phyloP scores from a whole-genome alignment of 64 coral and sea anemone species.

The Catalaphyllia jardinei region DNA sequence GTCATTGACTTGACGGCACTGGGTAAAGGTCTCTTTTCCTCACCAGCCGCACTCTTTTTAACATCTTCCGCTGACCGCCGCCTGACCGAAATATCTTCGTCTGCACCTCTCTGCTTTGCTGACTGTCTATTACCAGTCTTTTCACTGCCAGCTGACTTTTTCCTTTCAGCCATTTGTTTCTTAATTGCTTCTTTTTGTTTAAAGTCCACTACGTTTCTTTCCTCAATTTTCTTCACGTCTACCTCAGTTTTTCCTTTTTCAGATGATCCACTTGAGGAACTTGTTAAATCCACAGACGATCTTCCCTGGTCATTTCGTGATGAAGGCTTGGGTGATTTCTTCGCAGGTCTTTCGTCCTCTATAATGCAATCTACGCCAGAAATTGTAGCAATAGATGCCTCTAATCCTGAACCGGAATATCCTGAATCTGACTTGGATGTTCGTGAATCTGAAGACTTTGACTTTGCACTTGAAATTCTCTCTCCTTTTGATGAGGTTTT shows the following conservation, averaged over 20 bases:
- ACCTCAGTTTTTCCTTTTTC: slow-evolving; percentile 74
- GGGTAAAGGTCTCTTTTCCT: slow-evolving; percentile 39
- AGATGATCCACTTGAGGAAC: slow-evolving; percentile 66
- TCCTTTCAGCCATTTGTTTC: slow-evolving; percentile 73
- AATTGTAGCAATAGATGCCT: slow-evolving; percentile 73
- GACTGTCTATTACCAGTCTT: slow-evolving; percentile 13
- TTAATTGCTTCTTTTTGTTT: slow-evolving; percentile 56
- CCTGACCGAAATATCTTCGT: not conserved
- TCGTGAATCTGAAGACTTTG: slow-evolving; percentile 9
- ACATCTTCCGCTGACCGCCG: slow-evolving; percentile 13
- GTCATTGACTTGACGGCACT: not conserved
- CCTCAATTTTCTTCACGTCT: slow-evolving; percentile 16
- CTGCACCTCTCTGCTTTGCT: slow-evolving; percentile 13
- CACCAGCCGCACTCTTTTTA: not conserved
- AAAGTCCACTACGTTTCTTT: slow-evolving; percentile 16
- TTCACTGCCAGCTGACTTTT: slow-evolving; percentile 39
- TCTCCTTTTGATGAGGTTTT: slow-evolving; percentile 52
- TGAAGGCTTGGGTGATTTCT: slow-evolving; percentile 23
- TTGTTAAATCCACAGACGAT: slow-evolving; percentile 60
- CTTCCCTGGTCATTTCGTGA: slow-evolving; percentile 57
- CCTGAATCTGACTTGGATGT: slow-evolving; percentile 58
- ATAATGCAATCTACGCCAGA: slow-evolving; percentile 86
- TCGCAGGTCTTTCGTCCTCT: slow-evolving; percentile 24
- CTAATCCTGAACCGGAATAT: slow-evolving; percentile 35
- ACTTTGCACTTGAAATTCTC: slow-evolving; percentile 39